Percentiles rank a stretch among this genome's conserved stretches.
Conservation (phyloP, 2,113 vertebrate species). For the Malurus cyaneus region DNA sequence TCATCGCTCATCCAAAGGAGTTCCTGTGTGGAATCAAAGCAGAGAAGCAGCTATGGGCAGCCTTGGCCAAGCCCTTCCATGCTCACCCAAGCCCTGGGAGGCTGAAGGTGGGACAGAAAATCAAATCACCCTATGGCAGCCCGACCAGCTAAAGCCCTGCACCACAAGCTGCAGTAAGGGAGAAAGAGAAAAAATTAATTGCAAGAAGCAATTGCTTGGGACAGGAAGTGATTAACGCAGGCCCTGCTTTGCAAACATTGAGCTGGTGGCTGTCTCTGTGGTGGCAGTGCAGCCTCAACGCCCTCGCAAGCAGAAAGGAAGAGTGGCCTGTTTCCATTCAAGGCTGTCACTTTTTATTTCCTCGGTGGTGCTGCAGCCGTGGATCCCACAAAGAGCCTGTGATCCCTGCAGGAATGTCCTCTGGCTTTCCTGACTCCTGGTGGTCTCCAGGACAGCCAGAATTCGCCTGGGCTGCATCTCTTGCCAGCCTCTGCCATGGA, state of each 20-base stretch:
- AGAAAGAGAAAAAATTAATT: not conserved
- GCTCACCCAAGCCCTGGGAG: not conserved
- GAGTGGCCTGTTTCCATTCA: not conserved
- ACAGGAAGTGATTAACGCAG: not conserved
- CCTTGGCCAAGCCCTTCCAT: not conserved
- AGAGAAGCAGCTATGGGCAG: not conserved
- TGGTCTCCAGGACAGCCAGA: rapidly evolving
- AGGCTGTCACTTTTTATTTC: not conserved
- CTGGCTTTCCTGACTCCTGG: not conserved
- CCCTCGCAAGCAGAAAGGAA: not conserved
- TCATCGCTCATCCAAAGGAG: not conserved
- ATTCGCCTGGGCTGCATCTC: rapidly evolving
- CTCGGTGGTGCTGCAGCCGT: not conserved
- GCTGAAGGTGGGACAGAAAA: not conserved
- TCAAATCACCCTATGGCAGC: not conserved
- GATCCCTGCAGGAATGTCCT: rapidly evolving
- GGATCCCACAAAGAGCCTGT: not conserved
- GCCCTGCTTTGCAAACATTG: not conserved
- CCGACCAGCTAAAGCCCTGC: not conserved
- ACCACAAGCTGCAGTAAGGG: not conserved
- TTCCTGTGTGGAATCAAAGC: rapidly evolving
- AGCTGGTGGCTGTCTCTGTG: not conserved
- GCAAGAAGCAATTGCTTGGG: not conserved
- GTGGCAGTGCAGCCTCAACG: rapidly evolving
- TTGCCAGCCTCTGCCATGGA: not conserved